These are phyloP conservation scores for Diceros bicornis DNA, from an alignment of 2,797 vertebrate species.

Conservation along the genomic window DNA sequence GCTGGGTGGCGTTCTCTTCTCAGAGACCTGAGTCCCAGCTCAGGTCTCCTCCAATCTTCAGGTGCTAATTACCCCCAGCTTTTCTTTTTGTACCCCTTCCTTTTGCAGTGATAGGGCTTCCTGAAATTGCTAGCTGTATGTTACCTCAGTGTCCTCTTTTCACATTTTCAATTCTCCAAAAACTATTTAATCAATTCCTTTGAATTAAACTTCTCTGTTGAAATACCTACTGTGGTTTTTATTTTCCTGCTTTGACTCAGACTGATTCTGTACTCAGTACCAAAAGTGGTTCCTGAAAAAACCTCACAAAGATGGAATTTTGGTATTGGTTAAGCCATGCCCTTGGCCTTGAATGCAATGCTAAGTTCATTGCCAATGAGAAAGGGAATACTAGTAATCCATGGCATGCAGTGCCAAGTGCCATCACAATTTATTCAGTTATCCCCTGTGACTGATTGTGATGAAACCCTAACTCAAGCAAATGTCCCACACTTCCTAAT, in stretches of 20 bases:
- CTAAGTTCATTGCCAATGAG: neutral
- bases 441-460: neutral
- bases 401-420: neutral
- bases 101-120: neutral
- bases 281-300: neutral
- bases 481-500: neutral
- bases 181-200: neutral
- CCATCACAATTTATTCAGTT: neutral
- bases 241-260: neutral
- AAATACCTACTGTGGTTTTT: neutral
- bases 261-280: neutral
- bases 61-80: neutral
- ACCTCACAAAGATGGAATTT: neutral
- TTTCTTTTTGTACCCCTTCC: neutral
- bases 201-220: conserved; percentile 25
- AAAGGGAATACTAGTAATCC: neutral
- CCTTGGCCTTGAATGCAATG: neutral
- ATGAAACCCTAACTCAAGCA: neutral
- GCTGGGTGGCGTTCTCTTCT: neutral
- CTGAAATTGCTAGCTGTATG: neutral
- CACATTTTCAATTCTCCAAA: neutral
- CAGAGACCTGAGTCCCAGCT: neutral
- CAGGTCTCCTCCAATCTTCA: neutral
- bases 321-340: neutral
- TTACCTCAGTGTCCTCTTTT: neutral